Conservation (phyloP, 2,113 vertebrate species). For the Mesitornis unicolor region DNA sequence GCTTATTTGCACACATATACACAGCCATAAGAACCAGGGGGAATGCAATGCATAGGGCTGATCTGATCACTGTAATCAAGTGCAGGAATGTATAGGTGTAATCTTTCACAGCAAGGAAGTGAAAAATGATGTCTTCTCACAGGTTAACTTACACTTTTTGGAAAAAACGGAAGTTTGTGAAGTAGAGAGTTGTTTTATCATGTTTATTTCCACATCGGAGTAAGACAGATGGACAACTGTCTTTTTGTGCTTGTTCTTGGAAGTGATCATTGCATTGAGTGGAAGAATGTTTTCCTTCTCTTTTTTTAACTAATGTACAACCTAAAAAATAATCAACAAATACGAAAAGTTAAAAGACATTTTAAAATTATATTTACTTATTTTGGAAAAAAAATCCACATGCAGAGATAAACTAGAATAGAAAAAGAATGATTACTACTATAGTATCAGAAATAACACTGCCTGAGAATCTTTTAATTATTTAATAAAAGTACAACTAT, state of each 20-base stretch:
- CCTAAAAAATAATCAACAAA: not conserved
- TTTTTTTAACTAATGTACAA: not conserved
- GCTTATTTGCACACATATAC: not conserved
- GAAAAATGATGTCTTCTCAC: not conserved
- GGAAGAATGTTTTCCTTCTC: not conserved
- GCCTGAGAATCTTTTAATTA: not conserved
- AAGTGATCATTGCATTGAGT: not conserved
- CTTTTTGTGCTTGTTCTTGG: not conserved
- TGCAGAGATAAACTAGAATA: not conserved
- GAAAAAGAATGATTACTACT: not conserved
- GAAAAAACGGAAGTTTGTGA: not conserved
- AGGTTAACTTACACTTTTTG: not conserved
- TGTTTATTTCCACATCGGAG: not conserved
- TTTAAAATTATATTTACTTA: not conserved
- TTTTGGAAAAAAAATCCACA: not conserved
- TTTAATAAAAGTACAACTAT: not conserved
- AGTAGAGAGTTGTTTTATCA: not conserved
- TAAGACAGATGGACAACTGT: not conserved
- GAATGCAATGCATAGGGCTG: not conserved
- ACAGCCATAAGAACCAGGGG: not conserved
- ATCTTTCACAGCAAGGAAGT: not conserved
- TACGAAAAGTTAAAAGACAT: not conserved
- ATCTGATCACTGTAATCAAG: not conserved
- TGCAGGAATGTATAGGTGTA: not conserved
- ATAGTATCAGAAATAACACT: not conserved